phyloP scores from a whole-genome alignment of 2,888 invertebrate species.

The Hymenopus coronatus region DNA sequence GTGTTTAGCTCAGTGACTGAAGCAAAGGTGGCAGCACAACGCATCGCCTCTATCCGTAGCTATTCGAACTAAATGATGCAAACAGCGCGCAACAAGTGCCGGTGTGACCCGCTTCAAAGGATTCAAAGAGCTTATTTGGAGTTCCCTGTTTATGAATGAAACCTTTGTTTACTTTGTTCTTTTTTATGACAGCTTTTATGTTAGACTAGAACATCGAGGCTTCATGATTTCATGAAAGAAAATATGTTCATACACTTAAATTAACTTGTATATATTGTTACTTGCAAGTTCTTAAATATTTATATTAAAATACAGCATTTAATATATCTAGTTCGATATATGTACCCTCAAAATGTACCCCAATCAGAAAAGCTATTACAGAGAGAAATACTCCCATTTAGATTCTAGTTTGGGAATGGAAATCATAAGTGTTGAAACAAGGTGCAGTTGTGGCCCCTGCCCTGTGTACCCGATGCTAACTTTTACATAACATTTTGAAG shows the following conservation, averaged over 20 bases:
- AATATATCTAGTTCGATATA: no score
- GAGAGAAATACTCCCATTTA: no score
- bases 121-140: not conserved
- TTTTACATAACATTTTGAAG: no score
- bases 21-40: not conserved
- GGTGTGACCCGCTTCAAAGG: not conserved
- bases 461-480: no score
- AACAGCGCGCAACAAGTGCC: not conserved
- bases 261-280: no score
- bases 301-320: no score
- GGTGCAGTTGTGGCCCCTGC: no score
- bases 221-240: not conserved
- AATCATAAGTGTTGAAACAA: no score
- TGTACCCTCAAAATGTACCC: no score
- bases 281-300: no score
- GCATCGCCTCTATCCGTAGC: not conserved
- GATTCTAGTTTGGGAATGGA: no score
- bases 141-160: not conserved
- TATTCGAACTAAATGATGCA: not conserved
- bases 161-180: not conserved
- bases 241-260: not conserved
- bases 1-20: not conserved
- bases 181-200: not conserved
- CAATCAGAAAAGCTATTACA: no score
- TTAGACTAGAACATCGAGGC: not conserved